Evolutionary conservation across 2,797 vertebrate species (phyloP), one percentile per base, ranked within the genome.

Genomic region (Meda fulgida): DNA sequence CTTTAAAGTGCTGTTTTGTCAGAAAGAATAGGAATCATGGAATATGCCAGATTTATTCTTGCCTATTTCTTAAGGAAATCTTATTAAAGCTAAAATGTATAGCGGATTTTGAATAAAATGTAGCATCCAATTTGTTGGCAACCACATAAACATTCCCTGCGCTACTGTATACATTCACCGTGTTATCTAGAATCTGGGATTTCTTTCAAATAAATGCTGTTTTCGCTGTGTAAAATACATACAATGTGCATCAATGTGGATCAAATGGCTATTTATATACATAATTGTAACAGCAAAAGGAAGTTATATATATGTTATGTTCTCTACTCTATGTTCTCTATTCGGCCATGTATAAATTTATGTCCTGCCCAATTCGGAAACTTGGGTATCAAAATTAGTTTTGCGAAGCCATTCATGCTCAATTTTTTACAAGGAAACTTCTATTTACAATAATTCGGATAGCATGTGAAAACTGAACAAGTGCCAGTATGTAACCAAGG

Each of bases 401-500:
- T 26, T 26, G n/a, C 5, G n/a, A 60, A 2, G 2, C 6, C 5
- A 63, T 16, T 36, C 31, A 55, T 75, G 72, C 23, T 48, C 10
- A 55, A n/a, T 36, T 76, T 55, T 21, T 23, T 11, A 36, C 51
- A 36, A 76, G 31, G 21, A 75, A 36, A 55, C 19, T 2, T 34
- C 19, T 8, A 36, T 36, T 53, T 55, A 55, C 21, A 11, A 38
- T 38, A 10, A 40, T 40, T 40, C 9, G 0, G 1, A 58, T 10
- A 38, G 53, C 7, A 63, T 13, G n/a, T 63, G 36, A 43, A 38
- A 9, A 7, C 21, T 60, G 4, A 9, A 40, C 18, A 73, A 73
- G 1, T 46, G 13, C 4, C n/a, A 16, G 26, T 46, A 14, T 95
- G 95, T 94, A 93, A 87, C 92, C 84, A 51, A 51, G 87, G 73